These are phyloP conservation scores for Cephus rjabovi DNA, from an alignment of 2,888 invertebrate genomes.

Conservation along the genomic window DNA sequence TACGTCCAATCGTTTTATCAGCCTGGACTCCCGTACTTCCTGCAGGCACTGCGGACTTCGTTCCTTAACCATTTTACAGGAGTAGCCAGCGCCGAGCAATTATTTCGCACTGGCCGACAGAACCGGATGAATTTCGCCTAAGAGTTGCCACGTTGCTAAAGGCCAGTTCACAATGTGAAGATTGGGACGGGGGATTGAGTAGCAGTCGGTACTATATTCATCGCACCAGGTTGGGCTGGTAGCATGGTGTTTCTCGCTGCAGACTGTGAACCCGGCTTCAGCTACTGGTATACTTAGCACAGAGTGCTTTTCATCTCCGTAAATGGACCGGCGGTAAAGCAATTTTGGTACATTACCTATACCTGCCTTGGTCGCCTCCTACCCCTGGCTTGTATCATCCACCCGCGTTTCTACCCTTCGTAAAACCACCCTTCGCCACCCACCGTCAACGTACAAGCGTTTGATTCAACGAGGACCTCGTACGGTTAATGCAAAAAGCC, in stretches of 20 bases:
- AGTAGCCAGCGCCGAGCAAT: background rate
- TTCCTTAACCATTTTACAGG: background rate
- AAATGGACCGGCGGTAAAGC: constrained; percentile 64
- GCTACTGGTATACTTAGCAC: constrained; percentile 60
- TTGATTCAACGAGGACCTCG: background rate
- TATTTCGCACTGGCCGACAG: background rate
- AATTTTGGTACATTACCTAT: constrained; percentile 64
- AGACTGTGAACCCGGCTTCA: constrained; percentile 44
- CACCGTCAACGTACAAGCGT: background rate
- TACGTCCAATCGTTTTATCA: background rate
- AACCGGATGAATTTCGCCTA: background rate
- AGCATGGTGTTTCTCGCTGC: constrained; percentile 47
- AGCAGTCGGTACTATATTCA: background rate
- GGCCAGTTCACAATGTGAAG: constrained; percentile 43
- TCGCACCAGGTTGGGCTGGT: constrained; percentile 34
- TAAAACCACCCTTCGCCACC: background rate
- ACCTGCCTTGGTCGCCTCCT: constrained; percentile 33
- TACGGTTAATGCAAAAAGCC: background rate
- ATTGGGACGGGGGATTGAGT: constrained; percentile 22
- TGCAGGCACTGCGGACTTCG: background rate
- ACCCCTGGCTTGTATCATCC: constrained; percentile 29
- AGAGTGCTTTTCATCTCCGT: constrained; percentile 64
- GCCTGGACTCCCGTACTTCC: background rate
- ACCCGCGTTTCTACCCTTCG: background rate
- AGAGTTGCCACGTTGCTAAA: constrained; percentile 31